phyloP scores from a whole-genome alignment of 1,140 invertebrate genomes.

The Archivesica marissinica region DNA sequence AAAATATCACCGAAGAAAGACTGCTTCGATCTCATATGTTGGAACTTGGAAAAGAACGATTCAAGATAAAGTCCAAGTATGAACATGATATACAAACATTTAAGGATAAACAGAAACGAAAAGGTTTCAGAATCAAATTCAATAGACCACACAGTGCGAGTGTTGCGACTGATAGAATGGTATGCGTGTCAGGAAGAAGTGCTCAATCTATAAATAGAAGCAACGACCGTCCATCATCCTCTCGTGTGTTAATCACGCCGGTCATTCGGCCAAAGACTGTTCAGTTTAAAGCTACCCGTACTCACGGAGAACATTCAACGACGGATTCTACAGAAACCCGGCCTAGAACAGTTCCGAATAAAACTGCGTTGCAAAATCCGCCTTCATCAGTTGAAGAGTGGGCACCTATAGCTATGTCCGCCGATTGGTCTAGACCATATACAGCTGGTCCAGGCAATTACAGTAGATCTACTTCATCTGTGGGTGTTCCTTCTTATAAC shows the following conservation, averaged over 20 bases:
- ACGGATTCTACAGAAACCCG: neutral
- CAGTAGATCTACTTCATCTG: neutral
- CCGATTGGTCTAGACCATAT: slow-evolving; percentile 20
- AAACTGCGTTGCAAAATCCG: neutral
- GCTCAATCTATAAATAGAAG: neutral
- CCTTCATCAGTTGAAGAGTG: neutral
- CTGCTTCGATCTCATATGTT: slow-evolving; percentile 30
- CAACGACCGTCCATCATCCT: neutral
- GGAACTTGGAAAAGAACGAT: slow-evolving; percentile 58
- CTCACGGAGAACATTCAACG: neutral
- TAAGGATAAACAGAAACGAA: slow-evolving; percentile 49
- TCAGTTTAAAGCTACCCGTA: slow-evolving; percentile 30
- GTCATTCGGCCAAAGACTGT: slow-evolving; percentile 42
- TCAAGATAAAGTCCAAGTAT: slow-evolving; percentile 41
- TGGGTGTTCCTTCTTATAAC: neutral
- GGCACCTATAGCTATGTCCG: neutral
- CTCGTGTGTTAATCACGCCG: slow-evolving; percentile 8
- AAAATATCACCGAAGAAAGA: slow-evolving; percentile 51
- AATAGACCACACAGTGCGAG: slow-evolving; percentile 17
- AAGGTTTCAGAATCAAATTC: neutral
- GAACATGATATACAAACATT: slow-evolving; percentile 51
- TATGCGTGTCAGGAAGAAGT: neutral
- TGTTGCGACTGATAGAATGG: neutral
- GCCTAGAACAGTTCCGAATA: slow-evolving; percentile 17
- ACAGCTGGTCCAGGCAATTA: neutral